Evolutionary conservation across 2,797 vertebrate species (phyloP), one percentile per base, ranked within the genome.

Genomic region (Strix occidentalis): DNA sequence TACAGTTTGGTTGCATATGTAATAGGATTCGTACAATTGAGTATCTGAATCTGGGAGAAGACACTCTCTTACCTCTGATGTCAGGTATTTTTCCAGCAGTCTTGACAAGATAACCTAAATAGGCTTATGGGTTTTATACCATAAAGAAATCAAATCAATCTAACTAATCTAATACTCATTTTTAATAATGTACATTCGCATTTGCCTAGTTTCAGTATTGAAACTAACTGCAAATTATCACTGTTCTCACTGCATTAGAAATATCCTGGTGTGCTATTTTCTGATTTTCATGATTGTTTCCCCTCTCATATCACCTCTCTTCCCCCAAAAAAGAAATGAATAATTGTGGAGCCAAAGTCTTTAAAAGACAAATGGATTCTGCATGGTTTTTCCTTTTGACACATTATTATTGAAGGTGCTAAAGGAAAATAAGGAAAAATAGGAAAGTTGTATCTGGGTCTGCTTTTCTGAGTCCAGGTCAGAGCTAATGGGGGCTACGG

Each of bases 1-100:
- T 94, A 64, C 93, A 93, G 51, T 93, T 80, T 92, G 95, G 69
- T 57, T 95, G 64, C 66, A 84, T 82, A 24, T 71, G 81, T n/a
- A 75, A 45, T 76, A 72, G 72, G 57, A 83, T 66, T 97, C 11
- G 2, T 74, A 16, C 29, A 57, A 60, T n/a, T 86, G 74, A 54
- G 45, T 9, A 82, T 50, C 60, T 90, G 79, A 74, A 76, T 86
- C 31, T 25, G 29, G 43, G 56, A 93, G 46, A 53, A 81, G 29
- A 10, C 14, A 10, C 14, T 23, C 35, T 78, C 61, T 31, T 57
- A 4, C 16, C 85, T 50, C 72, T 80, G 66, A 37, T 58, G 50
- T 50, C 48, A 33, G 0, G 3, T 48, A n/a, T 65, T 84, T 82
- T 78, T 64, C 71, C 24, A 23, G 33, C 53, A 58, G 50, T 19